Conservation (phyloP, 2,888 invertebrate species). For the Andrena praecox region DNA sequence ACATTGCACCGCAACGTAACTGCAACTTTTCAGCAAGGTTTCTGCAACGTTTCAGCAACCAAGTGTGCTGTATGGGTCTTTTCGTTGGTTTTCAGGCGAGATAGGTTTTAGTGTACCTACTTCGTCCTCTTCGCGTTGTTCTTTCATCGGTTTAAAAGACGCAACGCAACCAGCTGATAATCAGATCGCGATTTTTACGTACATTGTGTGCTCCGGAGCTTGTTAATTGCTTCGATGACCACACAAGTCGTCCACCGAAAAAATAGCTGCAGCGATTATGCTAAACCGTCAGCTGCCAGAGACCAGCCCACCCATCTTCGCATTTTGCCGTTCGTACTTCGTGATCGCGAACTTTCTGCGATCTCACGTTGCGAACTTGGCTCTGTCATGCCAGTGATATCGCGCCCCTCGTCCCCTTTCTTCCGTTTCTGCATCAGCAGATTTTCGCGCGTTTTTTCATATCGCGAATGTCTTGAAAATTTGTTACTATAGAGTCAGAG, state of each 20-base stretch:
- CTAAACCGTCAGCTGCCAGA: constrained; percentile 61
- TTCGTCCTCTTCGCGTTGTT: neutral
- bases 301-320: constrained; percentile 50
- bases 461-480: neutral
- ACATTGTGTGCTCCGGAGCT: constrained; percentile 36
- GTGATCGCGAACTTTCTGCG: constrained; percentile 51
- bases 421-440: neutral
- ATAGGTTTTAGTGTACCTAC: neutral
- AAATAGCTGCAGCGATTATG: constrained; percentile 71
- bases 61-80: too few species aligned
- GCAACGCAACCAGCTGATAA: constrained; percentile 10
- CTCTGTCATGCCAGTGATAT: constrained; percentile 56
- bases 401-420: neutral
- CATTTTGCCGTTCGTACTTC: constrained; percentile 36
- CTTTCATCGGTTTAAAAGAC: neutral
- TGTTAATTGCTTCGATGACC: constrained; percentile 65
- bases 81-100: neutral
- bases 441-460: neutral
- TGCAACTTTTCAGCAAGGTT: too few species aligned
- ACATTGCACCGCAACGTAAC: too few species aligned
- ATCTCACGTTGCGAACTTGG: constrained; percentile 57
- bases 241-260: constrained; percentile 60
- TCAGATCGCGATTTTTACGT: constrained; percentile 15
- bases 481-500: neutral
- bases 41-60: too few species aligned